Conservation (phyloP, 2,113 vertebrate genomes). For the Lycocorax pyrrhopterus region DNA sequence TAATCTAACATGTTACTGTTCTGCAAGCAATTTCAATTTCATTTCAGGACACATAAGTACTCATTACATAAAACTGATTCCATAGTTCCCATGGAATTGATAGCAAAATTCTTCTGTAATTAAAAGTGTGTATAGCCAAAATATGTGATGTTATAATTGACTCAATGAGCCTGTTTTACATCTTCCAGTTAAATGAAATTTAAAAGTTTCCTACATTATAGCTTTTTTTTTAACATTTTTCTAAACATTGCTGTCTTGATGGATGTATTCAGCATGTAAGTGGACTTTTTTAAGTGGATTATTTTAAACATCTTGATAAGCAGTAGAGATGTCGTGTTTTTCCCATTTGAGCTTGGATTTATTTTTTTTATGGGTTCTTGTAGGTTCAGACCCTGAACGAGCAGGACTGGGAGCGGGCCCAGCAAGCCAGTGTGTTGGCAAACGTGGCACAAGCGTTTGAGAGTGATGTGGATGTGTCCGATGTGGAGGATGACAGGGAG, state of each 20-base stretch:
- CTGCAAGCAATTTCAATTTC: background rate
- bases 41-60: background rate
- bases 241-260: slow-evolving; percentile 50
- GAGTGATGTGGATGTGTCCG: slow-evolving; percentile 89
- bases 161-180: background rate
- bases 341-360: background rate
- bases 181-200: background rate
- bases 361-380: background rate
- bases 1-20: background rate
- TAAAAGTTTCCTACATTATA: background rate
- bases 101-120: background rate
- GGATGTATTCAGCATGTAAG: slow-evolving; percentile 75
- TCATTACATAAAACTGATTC: background rate
- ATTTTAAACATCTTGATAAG: background rate
- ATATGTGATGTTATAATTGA: background rate
- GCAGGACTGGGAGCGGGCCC: slow-evolving; percentile 97
- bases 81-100: background rate
- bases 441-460: slow-evolving; percentile 96
- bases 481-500: slow-evolving; percentile 89
- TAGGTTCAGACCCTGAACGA: slow-evolving; percentile 96
- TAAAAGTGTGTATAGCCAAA: background rate
- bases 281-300: background rate
- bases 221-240: background rate
- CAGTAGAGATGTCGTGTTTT: background rate
- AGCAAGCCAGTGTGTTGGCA: slow-evolving; percentile 94